phyloP scores from a whole-genome alignment of 2,888 invertebrate genomes.

The Exephanes ischioxanthus region DNA sequence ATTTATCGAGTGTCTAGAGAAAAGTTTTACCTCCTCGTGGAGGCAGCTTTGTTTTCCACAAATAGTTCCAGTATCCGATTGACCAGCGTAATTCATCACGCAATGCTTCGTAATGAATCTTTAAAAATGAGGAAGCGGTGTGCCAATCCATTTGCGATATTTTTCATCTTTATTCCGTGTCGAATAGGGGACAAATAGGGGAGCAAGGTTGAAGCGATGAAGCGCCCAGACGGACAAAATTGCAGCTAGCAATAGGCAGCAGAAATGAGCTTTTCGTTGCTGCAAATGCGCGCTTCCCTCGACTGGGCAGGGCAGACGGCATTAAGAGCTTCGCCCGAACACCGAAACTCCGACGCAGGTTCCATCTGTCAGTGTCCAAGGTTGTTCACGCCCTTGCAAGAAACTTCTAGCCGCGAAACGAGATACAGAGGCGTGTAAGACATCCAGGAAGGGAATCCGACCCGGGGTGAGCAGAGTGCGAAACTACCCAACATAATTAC shows the following conservation, averaged over 20 bases:
- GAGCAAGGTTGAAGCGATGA: not conserved
- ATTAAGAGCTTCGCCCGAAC: constrained; percentile 49
- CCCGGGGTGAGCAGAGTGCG: constrained; percentile 41
- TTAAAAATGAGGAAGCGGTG: not conserved
- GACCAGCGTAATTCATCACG: not conserved
- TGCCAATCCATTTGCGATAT: not conserved
- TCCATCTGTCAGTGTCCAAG: constrained; percentile 75
- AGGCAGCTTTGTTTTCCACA: not conserved
- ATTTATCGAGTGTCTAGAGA: not conserved
- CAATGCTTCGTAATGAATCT: not conserved
- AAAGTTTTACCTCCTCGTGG: not conserved
- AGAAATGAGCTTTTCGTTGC: constrained; percentile 38
- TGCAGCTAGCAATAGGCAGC: not conserved
- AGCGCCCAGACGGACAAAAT: not conserved
- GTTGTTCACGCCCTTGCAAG: constrained; percentile 70
- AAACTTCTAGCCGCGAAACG: constrained; percentile 58
- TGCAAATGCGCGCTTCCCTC: constrained; percentile 27
- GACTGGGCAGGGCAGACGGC: not conserved
- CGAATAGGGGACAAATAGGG: not conserved
- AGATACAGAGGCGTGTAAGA: constrained; percentile 61
- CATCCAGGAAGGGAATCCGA: constrained; percentile 35
- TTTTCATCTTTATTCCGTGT: not conserved
- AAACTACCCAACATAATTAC: constrained; percentile 59
- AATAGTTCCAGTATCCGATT: not conserved
- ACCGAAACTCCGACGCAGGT: constrained; percentile 45